These are phyloP conservation scores for Trididemnum miniatum DNA, from an alignment of 23 tunicate species.

Conservation along the genomic window DNA sequence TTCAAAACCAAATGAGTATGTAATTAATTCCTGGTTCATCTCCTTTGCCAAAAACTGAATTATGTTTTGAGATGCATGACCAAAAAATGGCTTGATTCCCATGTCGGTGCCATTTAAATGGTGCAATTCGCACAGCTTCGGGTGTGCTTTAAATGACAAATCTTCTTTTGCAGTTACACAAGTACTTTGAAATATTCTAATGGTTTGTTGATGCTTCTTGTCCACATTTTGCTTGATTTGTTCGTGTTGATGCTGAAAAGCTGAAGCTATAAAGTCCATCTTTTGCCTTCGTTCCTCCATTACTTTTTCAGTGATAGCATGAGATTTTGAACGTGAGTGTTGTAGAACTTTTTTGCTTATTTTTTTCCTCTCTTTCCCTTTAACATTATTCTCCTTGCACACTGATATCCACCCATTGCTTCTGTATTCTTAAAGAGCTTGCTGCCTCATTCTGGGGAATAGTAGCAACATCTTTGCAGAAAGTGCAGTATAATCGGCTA, in stretches of 20 bases:
- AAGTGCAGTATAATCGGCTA: background rate
- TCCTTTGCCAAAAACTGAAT: background rate
- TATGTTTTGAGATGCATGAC: background rate
- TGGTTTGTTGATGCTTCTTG: background rate
- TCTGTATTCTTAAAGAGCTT: no score
- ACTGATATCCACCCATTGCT: no score
- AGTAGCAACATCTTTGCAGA: slow-evolving; percentile 1
- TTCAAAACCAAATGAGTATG: background rate
- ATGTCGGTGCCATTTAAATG: background rate
- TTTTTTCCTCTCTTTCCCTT: background rate
- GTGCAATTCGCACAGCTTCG: background rate
- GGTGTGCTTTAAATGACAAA: background rate
- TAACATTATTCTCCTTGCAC: background rate
- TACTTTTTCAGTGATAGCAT: background rate
- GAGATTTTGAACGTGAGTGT: background rate
- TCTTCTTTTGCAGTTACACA: background rate
- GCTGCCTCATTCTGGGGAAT: no score
- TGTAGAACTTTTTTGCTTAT: background rate
- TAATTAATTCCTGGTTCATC: background rate
- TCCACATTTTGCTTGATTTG: background rate
- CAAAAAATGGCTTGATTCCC: background rate
- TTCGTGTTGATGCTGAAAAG: background rate
- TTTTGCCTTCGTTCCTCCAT: background rate
- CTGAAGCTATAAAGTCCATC: background rate
- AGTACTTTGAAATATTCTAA: background rate